Conservation (phyloP, 64 coral and sea anemone species). For the Montipora cactus region DNA sequence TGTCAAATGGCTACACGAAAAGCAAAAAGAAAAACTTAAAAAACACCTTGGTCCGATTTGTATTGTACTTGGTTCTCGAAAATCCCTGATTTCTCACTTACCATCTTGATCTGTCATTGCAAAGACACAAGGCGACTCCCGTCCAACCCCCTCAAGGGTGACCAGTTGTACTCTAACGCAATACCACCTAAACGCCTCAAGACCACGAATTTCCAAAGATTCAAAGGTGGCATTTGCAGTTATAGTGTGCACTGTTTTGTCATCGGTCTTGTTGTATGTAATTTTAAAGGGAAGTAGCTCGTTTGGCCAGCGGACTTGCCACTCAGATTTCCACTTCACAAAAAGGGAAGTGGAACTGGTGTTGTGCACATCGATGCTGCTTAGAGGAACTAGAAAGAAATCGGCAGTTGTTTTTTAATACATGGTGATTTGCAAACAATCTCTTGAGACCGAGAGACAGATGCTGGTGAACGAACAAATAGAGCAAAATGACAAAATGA, state of each 20-base stretch:
- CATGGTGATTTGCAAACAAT: no score
- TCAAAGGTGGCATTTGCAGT: slow-evolving; percentile 1
- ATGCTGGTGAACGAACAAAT: no score
- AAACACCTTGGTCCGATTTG: no score
- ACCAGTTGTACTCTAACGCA: slow-evolving; percentile 33
- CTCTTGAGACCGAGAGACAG: no score
- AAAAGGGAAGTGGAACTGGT: slow-evolving; percentile 13
- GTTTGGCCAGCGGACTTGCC: not conserved
- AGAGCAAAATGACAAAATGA: no score
- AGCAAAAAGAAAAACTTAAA: not conserved
- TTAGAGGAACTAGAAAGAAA: not conserved
- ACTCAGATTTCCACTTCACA: not conserved
- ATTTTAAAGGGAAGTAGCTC: not conserved
- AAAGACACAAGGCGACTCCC: slow-evolving; percentile 20
- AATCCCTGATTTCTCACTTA: not conserved
- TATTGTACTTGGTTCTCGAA: not conserved
- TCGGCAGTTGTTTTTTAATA: no score
- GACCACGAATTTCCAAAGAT: slow-evolving; percentile 27
- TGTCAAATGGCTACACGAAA: not conserved
- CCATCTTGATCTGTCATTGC: slow-evolving; percentile 49
- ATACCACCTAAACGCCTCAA: slow-evolving; percentile 22
- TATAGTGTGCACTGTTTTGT: not conserved
- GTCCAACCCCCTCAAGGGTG: not conserved
- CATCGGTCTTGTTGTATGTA: not conserved
- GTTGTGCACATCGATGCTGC: not conserved